phyloP scores from a whole-genome alignment of 2,113 vertebrate species.

The Leucoraja erinaceus region DNA sequence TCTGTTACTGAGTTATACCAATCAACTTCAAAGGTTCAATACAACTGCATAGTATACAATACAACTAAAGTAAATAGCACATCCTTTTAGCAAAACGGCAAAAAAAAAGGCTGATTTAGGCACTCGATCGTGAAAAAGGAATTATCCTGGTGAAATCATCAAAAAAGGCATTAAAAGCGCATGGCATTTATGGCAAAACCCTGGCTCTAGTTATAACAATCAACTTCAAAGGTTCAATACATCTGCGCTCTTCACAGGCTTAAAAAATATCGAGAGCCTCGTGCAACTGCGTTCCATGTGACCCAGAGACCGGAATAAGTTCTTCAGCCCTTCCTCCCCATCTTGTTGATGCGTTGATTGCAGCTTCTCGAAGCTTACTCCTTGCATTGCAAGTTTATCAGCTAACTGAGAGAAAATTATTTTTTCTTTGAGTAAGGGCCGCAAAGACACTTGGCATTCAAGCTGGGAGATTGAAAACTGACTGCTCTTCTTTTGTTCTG shows the following conservation, averaged over 20 bases:
- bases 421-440: conserved; percentile 3
- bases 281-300: background rate
- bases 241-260: background rate
- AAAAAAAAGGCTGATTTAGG: too few relatives aligned
- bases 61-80: too few relatives aligned
- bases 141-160: too few relatives aligned
- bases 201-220: background rate
- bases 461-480: conserved; percentile 39
- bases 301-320: background rate
- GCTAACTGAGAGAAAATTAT: background rate
- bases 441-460: background rate
- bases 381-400: background rate
- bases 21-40: background rate
- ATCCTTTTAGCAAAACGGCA: too few relatives aligned
- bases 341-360: background rate
- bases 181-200: too few relatives aligned
- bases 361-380: background rate
- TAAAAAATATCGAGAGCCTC: background rate
- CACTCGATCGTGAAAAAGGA: too few relatives aligned
- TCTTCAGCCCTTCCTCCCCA: background rate
- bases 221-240: background rate
- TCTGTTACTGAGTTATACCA: background rate
- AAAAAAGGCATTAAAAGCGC: too few relatives aligned
- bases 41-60: too few relatives aligned
- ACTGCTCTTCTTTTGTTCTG: background rate